Percentiles rank a stretch among this genome's conserved stretches.
Conservation (phyloP, 2,113 vertebrate genomes). For the Orycteropus afer region DNA sequence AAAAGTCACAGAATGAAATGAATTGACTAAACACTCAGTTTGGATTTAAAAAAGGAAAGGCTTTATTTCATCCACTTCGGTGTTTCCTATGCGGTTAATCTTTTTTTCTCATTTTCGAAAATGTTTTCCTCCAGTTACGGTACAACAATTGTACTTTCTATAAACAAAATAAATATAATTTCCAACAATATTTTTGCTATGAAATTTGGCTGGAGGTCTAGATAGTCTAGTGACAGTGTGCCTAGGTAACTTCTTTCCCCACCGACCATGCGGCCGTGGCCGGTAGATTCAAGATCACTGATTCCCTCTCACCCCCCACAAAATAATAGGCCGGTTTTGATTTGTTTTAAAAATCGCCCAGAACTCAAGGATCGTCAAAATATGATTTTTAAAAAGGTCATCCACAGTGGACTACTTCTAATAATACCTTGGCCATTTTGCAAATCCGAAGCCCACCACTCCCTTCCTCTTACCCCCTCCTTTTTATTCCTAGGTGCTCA, state of each 20-base stretch:
- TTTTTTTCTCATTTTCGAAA: slow-evolving; percentile 51
- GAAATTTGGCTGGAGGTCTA: neutral
- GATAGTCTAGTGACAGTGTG: neutral
- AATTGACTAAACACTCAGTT: slow-evolving; percentile 46
- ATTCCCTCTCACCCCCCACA: neutral
- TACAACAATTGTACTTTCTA: slow-evolving; percentile 17
- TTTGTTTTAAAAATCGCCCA: neutral
- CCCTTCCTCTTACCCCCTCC: neutral
- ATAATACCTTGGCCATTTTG: slow-evolving; percentile 11
- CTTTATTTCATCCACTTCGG: neutral
- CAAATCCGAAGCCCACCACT: slow-evolving; percentile 37
- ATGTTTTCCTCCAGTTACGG: neutral
- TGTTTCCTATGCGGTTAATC: slow-evolving; percentile 38
- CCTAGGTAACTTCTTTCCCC: neutral
- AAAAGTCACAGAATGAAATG: slow-evolving; percentile 24
- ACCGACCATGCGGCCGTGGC: neutral
- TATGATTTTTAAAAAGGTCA: slow-evolving; percentile 37
- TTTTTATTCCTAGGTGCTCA: slow-evolving; percentile 59
- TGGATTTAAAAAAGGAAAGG: neutral
- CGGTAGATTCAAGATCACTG: slow-evolving; percentile 20
- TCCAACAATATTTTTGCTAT: slow-evolving; percentile 27
- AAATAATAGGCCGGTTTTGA: neutral
- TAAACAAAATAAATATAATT: slow-evolving; percentile 21
- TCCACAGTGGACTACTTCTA: neutral
- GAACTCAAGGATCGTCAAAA: slow-evolving; percentile 21